Base-by-base conservation (phyloP, 92 coral and sea anemone species). In the Phenganax subtilis region DNA sequence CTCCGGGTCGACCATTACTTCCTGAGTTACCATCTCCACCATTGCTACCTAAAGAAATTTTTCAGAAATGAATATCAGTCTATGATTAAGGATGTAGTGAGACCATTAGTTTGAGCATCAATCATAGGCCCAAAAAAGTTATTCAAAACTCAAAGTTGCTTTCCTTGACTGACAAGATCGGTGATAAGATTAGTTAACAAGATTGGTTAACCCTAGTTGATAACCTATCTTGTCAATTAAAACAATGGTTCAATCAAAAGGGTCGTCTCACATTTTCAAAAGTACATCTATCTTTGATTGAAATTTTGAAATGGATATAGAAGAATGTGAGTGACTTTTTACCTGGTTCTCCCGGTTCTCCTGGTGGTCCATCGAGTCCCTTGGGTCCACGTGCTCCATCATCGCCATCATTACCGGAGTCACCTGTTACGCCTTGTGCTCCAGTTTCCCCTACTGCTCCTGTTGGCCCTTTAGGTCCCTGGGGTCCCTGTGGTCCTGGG, bases 401-500 rank as follows among this genome's bases (percentile, higher is more conserved):
- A 68, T 68, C 73, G 29, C 73, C 73, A 16, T 68, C 54, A 37
- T 30, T 30, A 1, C 83, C 83, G 7, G 51, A 37, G 30, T 52
- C 30, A 28, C 77, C 77, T 14, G 25, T 51, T 1, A 37, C 47
- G 47, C 47, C 47, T 37, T 5, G 47, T 37, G 2, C 47, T 37
- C 47, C 47, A 5, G 5, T 5, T 1, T 37, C 5, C 47, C 47
- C 47, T 37, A 1, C 5, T 37, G 2, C 83, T 10, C 83, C 83
- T 6, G 30, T 60, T 62, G 51, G 60, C 63, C 83, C 83, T 64
- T 62, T 79, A 53, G 83, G 83, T 63, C 83, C 83, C 62, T 64
- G 47, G 15, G 51, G 5, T 63, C 83, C 83, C 56, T 63, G 83
- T 0, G 47, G 83, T 63, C 83, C 83, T 52, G 64, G 74, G 47